Percentiles rank a stretch among this genome's conserved stretches.
Evolutionary conservation across 37 sponge, comb jelly and placozoan species (phyloP).

Genomic region (Spongilla lacustris): DNA sequence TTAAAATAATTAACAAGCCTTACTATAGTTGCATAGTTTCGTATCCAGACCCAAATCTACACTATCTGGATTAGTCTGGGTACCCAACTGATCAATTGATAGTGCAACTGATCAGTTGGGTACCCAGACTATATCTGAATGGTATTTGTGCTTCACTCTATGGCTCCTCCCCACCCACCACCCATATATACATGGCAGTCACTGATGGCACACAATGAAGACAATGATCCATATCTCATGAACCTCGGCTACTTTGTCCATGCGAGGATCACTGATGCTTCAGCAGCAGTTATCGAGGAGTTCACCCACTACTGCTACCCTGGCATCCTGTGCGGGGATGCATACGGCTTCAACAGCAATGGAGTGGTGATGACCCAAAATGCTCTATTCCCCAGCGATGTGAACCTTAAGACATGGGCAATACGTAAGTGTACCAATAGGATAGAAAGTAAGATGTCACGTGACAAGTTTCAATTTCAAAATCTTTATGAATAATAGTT

Average conservation of each 20-base stretch:
- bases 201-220: slow-evolving; percentile 60
- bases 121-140: neutral
- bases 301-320: slow-evolving; percentile 55
- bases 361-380: slow-evolving; percentile 29
- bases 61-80: too few relatives aligned
- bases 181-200: neutral
- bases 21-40: too few relatives aligned
- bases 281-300: slow-evolving; percentile 9
- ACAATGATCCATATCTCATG: slow-evolving; percentile 2
- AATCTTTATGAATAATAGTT: too few relatives aligned
- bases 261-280: neutral
- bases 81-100: too few relatives aligned
- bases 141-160: neutral
- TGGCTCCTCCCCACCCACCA: neutral
- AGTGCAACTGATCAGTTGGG: too few relatives aligned
- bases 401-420: slow-evolving; percentile 7
- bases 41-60: too few relatives aligned
- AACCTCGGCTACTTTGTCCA: slow-evolving; percentile 26
- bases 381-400: slow-evolving; percentile 53
- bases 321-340: slow-evolving; percentile 51
- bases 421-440: slow-evolving; percentile 32
- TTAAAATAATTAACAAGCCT: too few relatives aligned
- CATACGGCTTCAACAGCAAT: slow-evolving; percentile 46
- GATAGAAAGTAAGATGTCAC: too few relatives aligned
- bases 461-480: too few relatives aligned